phyloP scores from a whole-genome alignment of 2,113 vertebrate genomes.

The Cyphomyrus plagiostoma region DNA sequence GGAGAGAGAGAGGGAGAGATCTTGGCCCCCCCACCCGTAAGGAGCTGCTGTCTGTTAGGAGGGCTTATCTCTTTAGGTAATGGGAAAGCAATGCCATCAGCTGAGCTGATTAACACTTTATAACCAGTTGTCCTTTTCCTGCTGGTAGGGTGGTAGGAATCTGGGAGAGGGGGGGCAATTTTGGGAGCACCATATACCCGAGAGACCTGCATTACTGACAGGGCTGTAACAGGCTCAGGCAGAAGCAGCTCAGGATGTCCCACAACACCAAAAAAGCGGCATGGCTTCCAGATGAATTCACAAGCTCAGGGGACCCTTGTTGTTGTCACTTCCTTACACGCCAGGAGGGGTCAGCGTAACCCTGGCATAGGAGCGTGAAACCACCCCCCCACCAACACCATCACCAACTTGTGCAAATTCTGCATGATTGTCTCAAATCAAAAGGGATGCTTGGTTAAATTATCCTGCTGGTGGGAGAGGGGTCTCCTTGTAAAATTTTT shows the following conservation, averaged over 20 bases:
- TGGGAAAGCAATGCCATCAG: constrained; percentile 24
- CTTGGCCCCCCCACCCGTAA: constrained; percentile 47
- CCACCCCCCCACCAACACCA: background rate
- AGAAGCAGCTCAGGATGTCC: background rate
- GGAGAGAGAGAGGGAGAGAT: constrained; percentile 16
- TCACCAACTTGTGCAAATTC: background rate
- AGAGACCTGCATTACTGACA: background rate
- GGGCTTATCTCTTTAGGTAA: constrained; percentile 44
- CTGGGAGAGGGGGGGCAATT: background rate
- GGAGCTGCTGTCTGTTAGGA: constrained; percentile 51
- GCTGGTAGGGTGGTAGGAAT: background rate
- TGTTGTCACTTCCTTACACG: background rate
- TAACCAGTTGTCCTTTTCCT: constrained; percentile 24
- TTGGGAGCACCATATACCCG: background rate
- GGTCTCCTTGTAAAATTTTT: background rate
- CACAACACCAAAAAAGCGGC: background rate
- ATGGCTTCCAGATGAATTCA: background rate
- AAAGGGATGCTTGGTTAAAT: background rate
- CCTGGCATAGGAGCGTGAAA: background rate
- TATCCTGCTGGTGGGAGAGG: background rate
- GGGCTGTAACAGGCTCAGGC: too few relatives aligned
- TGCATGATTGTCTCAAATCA: background rate
- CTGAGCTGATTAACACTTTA: constrained; percentile 35
- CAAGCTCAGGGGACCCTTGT: background rate
- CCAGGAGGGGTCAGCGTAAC: background rate